phyloP scores from a whole-genome alignment of 2,113 vertebrate genomes.

The Ctenodactylus gundi region DNA sequence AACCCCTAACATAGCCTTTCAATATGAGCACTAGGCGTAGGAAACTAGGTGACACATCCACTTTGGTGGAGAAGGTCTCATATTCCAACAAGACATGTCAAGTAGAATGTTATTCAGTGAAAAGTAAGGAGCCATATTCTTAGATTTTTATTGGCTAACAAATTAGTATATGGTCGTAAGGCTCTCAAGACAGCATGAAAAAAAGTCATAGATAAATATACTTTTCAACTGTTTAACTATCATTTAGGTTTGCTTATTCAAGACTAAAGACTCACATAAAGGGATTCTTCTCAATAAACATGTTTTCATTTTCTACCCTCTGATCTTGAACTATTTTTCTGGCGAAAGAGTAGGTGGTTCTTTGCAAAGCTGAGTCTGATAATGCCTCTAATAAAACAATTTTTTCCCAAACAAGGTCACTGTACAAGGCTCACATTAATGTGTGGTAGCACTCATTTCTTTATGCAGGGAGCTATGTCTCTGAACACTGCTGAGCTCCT shows the following conservation, averaged over 20 bases:
- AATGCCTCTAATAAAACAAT: neutral
- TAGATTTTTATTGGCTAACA: neutral
- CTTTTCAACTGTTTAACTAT: neutral
- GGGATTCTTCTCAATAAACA: neutral
- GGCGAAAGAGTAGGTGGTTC: neutral
- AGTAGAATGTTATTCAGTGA: neutral
- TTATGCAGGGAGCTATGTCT: neutral
- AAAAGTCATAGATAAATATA: neutral
- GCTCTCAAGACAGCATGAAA: neutral
- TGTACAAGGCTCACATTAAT: neutral
- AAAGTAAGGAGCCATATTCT: neutral
- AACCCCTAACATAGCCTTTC: neutral
- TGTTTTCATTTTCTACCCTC: neutral
- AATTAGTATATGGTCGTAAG: neutral
- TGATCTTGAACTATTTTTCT: constrained; percentile 1
- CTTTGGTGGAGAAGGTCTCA: neutral
- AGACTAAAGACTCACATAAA: neutral
- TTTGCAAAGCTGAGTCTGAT: neutral
- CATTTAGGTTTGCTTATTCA: neutral
- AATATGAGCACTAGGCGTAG: neutral
- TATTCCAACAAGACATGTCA: neutral
- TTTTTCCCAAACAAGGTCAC: neutral
- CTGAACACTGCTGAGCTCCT: neutral
- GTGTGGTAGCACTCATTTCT: neutral
- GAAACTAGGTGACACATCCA: neutral